These are phyloP conservation scores for Eutolmus rufibarbis DNA, from an alignment of 2,888 invertebrate genomes.

Conservation along the genomic window DNA sequence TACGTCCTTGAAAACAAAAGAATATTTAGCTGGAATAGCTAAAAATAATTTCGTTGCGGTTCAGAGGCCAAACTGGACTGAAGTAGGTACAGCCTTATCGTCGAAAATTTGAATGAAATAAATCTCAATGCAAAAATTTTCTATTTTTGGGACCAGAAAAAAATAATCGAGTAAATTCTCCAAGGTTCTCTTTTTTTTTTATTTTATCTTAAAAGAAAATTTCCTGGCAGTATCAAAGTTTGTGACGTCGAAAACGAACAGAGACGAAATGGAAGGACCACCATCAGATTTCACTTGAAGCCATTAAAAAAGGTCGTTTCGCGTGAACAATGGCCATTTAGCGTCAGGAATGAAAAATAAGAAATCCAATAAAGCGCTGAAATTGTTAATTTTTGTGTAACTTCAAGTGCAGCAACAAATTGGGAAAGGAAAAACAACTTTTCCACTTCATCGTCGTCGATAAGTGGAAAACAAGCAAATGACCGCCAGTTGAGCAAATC, in stretches of 20 bases:
- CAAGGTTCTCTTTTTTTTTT: not conserved
- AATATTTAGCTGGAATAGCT: not conserved
- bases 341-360: not conserved
- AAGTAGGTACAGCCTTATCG: not conserved
- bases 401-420: conserved; percentile 5
- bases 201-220: not conserved
- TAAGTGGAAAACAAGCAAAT: conserved; percentile 32
- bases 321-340: not conserved
- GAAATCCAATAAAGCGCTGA: not conserved
- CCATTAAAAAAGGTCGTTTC: not conserved
- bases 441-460: not conserved
- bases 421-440: conserved; percentile 13
- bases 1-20: not conserved
- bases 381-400: conserved; percentile 13
- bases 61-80: not conserved
- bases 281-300: not conserved
- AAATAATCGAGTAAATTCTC: not conserved
- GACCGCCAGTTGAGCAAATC: conserved; percentile 22
- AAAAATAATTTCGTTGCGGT: not conserved
- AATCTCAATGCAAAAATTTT: not conserved
- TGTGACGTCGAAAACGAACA: not conserved
- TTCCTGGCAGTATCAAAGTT: not conserved
- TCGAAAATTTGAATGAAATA: not conserved
- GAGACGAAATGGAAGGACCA: not conserved
- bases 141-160: not conserved